Percentiles rank a stretch among this genome's conserved stretches.
Evolutionary conservation across 2,797 vertebrate species (phyloP).

Genomic region (Urophycis tenuis): DNA sequence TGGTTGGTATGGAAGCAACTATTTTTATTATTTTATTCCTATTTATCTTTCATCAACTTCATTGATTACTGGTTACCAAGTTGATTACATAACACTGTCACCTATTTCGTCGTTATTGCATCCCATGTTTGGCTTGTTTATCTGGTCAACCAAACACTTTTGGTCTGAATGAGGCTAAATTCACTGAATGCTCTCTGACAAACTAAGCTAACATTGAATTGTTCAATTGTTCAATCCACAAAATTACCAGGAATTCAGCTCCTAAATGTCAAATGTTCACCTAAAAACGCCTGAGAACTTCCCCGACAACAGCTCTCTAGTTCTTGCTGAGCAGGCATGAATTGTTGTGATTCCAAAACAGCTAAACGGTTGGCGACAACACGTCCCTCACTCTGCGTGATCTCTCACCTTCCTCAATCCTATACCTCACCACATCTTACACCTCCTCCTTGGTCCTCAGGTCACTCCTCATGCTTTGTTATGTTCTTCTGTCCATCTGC

Average conservation of each 20-base stretch:
- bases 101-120: neutral
- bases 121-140: neutral
- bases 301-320: neutral
- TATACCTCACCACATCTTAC: too few relatives aligned
- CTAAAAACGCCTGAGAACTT: neutral
- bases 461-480: neutral
- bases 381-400: neutral
- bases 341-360: neutral
- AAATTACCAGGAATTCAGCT: neutral
- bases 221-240: neutral
- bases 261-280: neutral
- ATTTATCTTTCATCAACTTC: neutral
- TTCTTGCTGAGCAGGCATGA: neutral
- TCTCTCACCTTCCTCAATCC: neutral
- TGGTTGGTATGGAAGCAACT: neutral
- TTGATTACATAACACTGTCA: neutral
- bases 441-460: neutral
- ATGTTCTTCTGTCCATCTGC: constrained; percentile 4
- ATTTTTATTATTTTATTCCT: neutral
- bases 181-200: neutral
- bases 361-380: neutral
- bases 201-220: neutral
- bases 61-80: neutral
- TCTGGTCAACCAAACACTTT: neutral
- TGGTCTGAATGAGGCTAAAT: neutral